Base-by-base conservation (phyloP, 2,113 vertebrate species). In the Myotis brandtii region DNA sequence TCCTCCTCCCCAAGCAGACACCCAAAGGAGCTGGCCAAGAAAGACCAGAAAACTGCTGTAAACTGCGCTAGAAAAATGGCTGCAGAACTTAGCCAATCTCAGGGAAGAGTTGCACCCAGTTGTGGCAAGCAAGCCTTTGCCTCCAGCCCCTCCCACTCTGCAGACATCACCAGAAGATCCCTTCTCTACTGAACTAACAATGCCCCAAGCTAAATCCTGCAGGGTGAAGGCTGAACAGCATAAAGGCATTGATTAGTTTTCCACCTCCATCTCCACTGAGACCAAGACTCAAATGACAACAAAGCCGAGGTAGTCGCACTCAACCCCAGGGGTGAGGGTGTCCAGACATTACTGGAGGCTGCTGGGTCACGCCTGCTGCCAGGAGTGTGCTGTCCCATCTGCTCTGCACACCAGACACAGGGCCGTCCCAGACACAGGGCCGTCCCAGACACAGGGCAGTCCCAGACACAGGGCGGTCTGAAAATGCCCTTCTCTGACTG, bases 261-360 rank as follows among this genome's bases (percentile, higher is more conserved):
- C n/a, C 2, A 7, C 17, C n/a, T n/a, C 72, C 66, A 48, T 40
- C 34, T 77, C 73, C n/a, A 40, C 6, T 1, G 18, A 76, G 75
- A 93, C 62, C 72, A 89, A 69, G 43, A 95, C 86, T 91, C 97
- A 97, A 98, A 98, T 98, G 98, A 98, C 97, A 98, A 96, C 97
- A 97, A 81, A 79, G 92, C 72, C 73, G 77, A 95, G 88, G 73
- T 32, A 30, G 16, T 2, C 11, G 97, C 92, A 91, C 88, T 75
- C 81, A 92, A 59, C 54, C 1, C 91, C 87, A 0, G 25, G 81
- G 32, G 46, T 50, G n/a, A n/a, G 30, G 56, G 43, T 0, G 5
- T 54, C 93, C 97, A 86, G 86, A 88, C 96, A 83, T 99, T 99
- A 99, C 37, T 98, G 93, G 96, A 97, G 87, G 89, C 94, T 86